A percentile compares a stretch with the other conserved stretches of the same genome.
These are phyloP conservation scores for Acinonyx jubatus DNA, from an alignment of 2,113 vertebrate genomes.

Conservation along the genomic window DNA sequence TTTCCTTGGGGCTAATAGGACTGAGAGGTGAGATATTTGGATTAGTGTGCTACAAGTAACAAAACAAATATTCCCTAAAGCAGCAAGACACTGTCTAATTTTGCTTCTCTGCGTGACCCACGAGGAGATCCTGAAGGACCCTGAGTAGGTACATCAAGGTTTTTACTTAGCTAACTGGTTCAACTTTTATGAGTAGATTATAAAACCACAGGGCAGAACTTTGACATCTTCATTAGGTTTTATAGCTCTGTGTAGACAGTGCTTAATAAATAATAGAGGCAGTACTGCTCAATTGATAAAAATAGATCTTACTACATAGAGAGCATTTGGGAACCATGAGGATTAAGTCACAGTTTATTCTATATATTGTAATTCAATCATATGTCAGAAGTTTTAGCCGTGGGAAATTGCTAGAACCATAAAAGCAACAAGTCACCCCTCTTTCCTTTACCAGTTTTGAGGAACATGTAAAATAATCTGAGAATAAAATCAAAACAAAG, in stretches of 20 bases:
- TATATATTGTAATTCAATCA: not conserved
- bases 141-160: not conserved
- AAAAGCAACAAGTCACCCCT: not conserved
- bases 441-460: constrained; percentile 36
- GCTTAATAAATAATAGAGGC: constrained; percentile 47
- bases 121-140: not conserved
- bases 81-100: not conserved
- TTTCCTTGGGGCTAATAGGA: not conserved
- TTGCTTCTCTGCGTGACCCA: not conserved
- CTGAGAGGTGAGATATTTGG: not conserved
- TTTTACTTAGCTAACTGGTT: constrained; percentile 33
- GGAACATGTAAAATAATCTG: constrained; percentile 55
- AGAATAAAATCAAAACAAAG: constrained; percentile 50
- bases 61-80: not conserved
- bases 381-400: constrained; percentile 25
- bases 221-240: constrained; percentile 55
- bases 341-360: constrained; percentile 6
- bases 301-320: constrained; percentile 4
- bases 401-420: constrained; percentile 36
- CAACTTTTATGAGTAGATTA: constrained; percentile 55
- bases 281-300: constrained; percentile 43
- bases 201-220: constrained; percentile 46
- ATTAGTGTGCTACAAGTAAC: not conserved
- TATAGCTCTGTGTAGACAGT: constrained; percentile 7
- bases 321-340: not conserved